Evolutionary conservation across 1,140 invertebrate genomes (phyloP).

Genomic region (Drosophila virilis): DNA sequence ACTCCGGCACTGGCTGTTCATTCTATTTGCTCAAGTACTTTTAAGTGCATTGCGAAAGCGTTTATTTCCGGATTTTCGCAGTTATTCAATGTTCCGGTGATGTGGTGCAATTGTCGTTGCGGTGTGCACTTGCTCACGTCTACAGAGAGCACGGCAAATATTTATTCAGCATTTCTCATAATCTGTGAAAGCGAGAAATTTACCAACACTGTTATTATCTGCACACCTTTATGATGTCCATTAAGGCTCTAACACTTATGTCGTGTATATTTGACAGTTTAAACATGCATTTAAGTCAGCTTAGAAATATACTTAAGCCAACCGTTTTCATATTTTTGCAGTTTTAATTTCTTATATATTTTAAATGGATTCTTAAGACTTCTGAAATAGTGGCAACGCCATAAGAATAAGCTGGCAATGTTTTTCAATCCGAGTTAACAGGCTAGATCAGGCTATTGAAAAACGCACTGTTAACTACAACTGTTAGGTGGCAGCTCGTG

Average conservation of each 20-base stretch:
- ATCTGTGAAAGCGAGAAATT: constrained; percentile 21
- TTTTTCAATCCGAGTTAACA: no score
- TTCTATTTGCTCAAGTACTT: constrained; percentile 72
- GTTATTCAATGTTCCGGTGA: constrained; percentile 40
- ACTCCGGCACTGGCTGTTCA: constrained; percentile 6
- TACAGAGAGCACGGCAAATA: constrained; percentile 52
- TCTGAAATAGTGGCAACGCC: no score
- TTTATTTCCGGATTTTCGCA: constrained; percentile 74
- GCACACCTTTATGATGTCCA: not conserved
- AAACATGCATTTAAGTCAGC: not conserved
- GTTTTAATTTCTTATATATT: no score
- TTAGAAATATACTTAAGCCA: not conserved
- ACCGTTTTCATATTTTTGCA: no score
- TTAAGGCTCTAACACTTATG: not conserved
- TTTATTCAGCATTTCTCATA: constrained; percentile 33
- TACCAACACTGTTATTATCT: constrained; percentile 9
- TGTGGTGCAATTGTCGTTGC: constrained; percentile 18
- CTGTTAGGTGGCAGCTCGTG: no score
- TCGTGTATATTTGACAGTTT: not conserved
- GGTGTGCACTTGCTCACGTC: constrained; percentile 19
- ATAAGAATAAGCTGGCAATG: no score
- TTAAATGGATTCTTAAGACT: no score
- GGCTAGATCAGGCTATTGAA: no score
- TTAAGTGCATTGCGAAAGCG: constrained; percentile 72
- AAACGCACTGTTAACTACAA: no score